phyloP scores from a whole-genome alignment of 2,888 invertebrate species.

The Mycalesis mineus region DNA sequence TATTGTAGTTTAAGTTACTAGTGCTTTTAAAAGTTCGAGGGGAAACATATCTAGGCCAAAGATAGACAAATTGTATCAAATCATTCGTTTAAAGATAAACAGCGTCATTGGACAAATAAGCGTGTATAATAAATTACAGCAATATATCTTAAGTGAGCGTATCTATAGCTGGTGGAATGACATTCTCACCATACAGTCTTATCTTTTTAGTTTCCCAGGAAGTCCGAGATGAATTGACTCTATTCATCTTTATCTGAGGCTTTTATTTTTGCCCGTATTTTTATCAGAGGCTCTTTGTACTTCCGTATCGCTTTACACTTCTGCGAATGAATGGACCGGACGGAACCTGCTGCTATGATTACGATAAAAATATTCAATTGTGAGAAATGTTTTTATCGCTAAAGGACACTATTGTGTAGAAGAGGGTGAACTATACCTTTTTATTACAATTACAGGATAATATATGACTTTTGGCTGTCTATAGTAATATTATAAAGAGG shows the following conservation, averaged over 20 bases:
- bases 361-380: constrained; percentile 15
- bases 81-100: neutral
- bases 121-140: neutral
- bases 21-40: too few species aligned
- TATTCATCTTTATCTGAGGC: constrained; percentile 21
- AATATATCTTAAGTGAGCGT: neutral
- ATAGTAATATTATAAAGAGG: too few species aligned
- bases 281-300: constrained; percentile 21
- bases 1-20: too few species aligned
- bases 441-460: too few species aligned
- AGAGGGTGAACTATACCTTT: too few species aligned
- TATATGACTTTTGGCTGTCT: too few species aligned
- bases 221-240: constrained; percentile 21
- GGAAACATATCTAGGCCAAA: too few species aligned
- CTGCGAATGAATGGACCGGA: neutral
- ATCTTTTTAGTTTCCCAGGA: constrained; percentile 4
- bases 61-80: neutral
- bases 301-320: constrained; percentile 19
- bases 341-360: constrained; percentile 3
- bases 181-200: neutral
- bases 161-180: neutral
- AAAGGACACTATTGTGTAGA: constrained; percentile 11
- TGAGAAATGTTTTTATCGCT: constrained; percentile 7
- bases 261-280: constrained; percentile 20
- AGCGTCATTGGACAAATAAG: neutral